Evolutionary conservation across 2,888 invertebrate species (phyloP), one percentile per base, ranked within the genome.

Genomic region (Odontomyia ornata): DNA sequence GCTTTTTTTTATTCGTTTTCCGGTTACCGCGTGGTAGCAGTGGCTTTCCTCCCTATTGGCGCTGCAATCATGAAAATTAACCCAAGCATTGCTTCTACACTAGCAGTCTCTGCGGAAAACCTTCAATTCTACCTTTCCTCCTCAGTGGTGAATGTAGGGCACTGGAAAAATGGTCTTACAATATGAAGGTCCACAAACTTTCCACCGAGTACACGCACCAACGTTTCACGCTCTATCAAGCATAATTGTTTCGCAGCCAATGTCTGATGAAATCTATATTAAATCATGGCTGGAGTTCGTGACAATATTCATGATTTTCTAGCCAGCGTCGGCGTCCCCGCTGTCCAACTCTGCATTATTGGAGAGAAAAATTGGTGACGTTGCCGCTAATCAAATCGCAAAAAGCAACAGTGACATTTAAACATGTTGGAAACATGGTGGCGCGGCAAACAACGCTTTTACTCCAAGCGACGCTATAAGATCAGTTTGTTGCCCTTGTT

Each of bases 401-500:
- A n/a, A 52, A 52, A 13, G 52, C 18, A 4, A 18, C 52, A 18
- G 5, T 18, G 52, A 52, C 52, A 52, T 18, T 36, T 18, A 4
- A 52, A 52, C 52, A 52, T 52, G 18, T 52, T 15, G 52, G 52
- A 52, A 52, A 52, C 52, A 52, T 52, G 52, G 52, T 15, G 15
- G 52, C 15, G 52, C 36, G 36, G 36, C 36, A 9, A 36, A 18
- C 52, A 52, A 52, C 52, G 52, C 52, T 52, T 52, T 52, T 52
- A 52, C 52, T 52, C 52, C 52, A 52, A 18, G 18, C 52, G 52
- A 4, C 52, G 52, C 52, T 18, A 18, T 52, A 9, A 52, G 52
- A 9, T 52, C 52, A 52, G 52, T 52, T 52, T 52, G 52, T 52
- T 52, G 52, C 52, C 52, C 52, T 52, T 52, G 52, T 52, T 52